These are phyloP conservation scores for Drosophila kanekoi DNA, from an alignment of 2,888 invertebrate genomes.

Conservation along the genomic window DNA sequence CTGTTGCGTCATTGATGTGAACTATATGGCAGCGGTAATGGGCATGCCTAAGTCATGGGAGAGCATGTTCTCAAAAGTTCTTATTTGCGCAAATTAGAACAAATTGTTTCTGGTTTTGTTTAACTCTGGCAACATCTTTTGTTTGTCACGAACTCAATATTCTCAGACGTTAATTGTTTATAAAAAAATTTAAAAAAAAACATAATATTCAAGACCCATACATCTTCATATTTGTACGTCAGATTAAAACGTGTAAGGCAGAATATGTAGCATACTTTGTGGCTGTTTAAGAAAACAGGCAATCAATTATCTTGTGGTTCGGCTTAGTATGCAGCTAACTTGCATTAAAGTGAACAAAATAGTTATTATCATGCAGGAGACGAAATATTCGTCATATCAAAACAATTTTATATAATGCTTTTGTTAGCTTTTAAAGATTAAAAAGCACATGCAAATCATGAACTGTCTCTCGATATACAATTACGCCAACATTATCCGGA, in stretches of 20 bases:
- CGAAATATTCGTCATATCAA: neutral
- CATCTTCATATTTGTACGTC: neutral
- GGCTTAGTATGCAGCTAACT: conserved; percentile 22
- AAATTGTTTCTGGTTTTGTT: neutral
- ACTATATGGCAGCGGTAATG: neutral
- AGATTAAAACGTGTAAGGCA: neutral
- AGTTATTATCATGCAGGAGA: neutral
- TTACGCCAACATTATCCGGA: no score
- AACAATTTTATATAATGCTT: neutral
- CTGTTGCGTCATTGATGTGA: neutral
- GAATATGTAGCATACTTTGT: conserved; percentile 29
- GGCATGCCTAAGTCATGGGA: neutral
- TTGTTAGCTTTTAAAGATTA: neutral
- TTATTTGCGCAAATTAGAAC: neutral
- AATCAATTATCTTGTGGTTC: neutral
- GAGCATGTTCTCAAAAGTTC: neutral
- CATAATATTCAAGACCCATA: no score
- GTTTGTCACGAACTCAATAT: neutral
- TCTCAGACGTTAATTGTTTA: neutral
- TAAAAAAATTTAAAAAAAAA: neutral
- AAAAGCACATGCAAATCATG: no score
- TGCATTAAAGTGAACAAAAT: neutral
- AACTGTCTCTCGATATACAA: no score
- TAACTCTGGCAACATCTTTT: neutral
- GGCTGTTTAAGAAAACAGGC: neutral